Percentiles rank a stretch among this genome's conserved stretches.
Conservation (phyloP, 2,888 invertebrate species). For the Achlya flavicornis region DNA sequence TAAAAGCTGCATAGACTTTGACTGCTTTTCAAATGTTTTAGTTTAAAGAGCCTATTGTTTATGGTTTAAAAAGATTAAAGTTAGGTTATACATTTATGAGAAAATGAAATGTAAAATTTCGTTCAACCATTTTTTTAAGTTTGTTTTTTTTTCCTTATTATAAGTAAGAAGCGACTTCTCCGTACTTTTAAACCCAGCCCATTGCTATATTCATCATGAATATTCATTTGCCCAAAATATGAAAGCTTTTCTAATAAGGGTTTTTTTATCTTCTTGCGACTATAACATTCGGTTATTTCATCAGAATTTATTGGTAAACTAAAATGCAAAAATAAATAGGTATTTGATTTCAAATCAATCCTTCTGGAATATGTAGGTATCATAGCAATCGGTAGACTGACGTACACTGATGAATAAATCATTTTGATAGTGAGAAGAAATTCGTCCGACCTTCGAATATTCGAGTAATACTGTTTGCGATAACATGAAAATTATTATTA, state of each 20-base stretch:
- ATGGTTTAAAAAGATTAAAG: neutral
- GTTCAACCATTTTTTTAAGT: no score
- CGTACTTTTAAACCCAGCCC: no score
- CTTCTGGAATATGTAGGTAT: neutral
- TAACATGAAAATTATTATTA: slow-evolving; percentile 40
- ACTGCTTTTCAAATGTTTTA: slow-evolving; percentile 9
- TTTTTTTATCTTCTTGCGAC: no score
- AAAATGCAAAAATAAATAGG: neutral
- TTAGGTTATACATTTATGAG: no score
- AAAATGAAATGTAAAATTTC: neutral
- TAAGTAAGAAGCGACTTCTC: no score
- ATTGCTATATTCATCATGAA: no score
- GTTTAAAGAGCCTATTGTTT: neutral
- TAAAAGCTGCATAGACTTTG: slow-evolving; percentile 12
- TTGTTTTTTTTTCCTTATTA: no score
- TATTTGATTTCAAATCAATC: neutral
- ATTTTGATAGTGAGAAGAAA: slow-evolving; percentile 33
- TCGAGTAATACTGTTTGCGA: slow-evolving; percentile 25
- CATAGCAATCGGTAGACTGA: slow-evolving; percentile 10
- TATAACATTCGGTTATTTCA: no score
- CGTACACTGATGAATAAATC: slow-evolving; percentile 44
- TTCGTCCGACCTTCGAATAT: slow-evolving; percentile 39
- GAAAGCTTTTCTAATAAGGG: no score
- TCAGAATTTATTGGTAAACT: neutral
- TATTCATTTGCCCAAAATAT: no score